Evolutionary conservation across 2,888 invertebrate genomes (phyloP), one percentile per base, ranked within the genome.

Genomic region (Imbricaverruca yamaguchii): DNA sequence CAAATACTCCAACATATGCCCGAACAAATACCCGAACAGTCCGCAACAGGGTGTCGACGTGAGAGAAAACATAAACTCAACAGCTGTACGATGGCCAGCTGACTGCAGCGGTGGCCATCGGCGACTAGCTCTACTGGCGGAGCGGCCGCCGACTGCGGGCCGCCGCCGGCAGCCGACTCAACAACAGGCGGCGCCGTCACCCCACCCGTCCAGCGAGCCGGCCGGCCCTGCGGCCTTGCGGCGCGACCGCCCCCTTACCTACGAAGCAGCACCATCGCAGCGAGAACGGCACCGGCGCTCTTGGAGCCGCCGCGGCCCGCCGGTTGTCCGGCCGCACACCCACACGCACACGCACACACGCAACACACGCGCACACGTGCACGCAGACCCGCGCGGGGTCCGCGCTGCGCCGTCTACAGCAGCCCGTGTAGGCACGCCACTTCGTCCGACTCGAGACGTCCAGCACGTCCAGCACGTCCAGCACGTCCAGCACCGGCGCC

Each of bases 181-280:
- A 65, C 65, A 65, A 65, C 65, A 23, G 2, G 65, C 65, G 65
- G 65, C 65, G 65, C 65, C 59, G 12, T 39, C 39, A 39, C 39
- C 39, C 4, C 39, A 39, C 39, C 39, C 39, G 39, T 39, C 7
- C 59, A 1, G 59, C 59, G n/a, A n/a, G 15, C 59, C 59, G 59
- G 15, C 59, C 59, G 59, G 7, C 59, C 1, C 59, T 11, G 57
- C 57, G 57, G 57, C 13, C 10, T 13, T 57, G 57, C 59, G 11
- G 59, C 12, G 59, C 59, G 15, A 11, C 25, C 25, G 25, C 25
- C 69, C 39, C 69, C 69, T 39, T 69, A 69, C 69, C 15, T 15
- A 69, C 69, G 39, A 69, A 69, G 69, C 69, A 69, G 69, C 69
- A 69, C 69, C 69, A 69, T 69, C 69, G 69, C 69, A 69, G 69